Evolutionary conservation across 2,888 invertebrate genomes (phyloP).

Genomic region (Hoplodrina ambigua): DNA sequence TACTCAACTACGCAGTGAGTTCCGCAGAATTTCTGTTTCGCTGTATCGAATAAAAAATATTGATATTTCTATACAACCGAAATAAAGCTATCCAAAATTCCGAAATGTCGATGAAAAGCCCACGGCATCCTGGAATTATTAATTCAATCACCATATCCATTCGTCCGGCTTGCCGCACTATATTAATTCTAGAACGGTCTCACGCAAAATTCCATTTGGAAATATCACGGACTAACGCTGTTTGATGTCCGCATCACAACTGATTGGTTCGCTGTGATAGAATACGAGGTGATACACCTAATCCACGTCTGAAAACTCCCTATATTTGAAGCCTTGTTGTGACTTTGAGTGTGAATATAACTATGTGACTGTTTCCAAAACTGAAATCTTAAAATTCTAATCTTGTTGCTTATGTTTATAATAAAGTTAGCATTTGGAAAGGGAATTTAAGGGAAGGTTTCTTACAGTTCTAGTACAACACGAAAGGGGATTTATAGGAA

Average conservation of each 20-base stretch:
- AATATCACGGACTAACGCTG: constrained; percentile 74
- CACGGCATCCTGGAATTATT: constrained; percentile 73
- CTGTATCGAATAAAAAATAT: neutral
- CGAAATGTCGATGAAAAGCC: constrained; percentile 45
- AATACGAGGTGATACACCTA: constrained; percentile 6
- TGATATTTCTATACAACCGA: neutral
- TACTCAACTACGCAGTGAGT: too few species aligned
- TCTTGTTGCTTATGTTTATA: neutral
- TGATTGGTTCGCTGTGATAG: constrained; percentile 75
- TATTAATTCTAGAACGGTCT: constrained; percentile 79
- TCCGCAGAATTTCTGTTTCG: neutral
- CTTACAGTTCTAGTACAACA: neutral
- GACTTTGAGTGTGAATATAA: neutral
- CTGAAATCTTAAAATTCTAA: neutral
- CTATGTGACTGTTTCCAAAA: neutral
- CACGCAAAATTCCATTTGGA: constrained; percentile 83
- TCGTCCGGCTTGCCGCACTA: constrained; percentile 71
- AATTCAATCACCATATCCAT: constrained; percentile 70
- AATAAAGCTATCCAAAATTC: constrained; percentile 11
- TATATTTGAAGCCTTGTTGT: constrained; percentile 11
- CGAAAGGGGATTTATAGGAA: too few species aligned
- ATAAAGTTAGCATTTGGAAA: neutral
- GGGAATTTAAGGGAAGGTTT: too few species aligned
- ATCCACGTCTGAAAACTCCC: constrained; percentile 12
- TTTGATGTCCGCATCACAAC: constrained; percentile 75